Conservation (phyloP, 2,113 vertebrate species). For the Tinamus guttatus region DNA sequence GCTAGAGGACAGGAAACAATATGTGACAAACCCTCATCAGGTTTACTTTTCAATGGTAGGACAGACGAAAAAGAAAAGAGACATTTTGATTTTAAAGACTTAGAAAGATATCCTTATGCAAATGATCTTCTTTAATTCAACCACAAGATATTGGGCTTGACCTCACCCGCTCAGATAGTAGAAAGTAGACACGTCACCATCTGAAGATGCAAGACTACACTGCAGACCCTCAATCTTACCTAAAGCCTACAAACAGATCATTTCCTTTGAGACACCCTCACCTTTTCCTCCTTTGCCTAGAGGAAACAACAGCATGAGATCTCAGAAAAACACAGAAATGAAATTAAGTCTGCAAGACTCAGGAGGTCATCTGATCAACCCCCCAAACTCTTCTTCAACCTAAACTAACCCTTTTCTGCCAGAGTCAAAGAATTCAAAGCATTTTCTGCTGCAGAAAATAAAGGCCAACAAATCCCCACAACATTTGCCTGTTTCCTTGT, state of each 20-base stretch:
- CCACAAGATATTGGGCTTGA: not conserved
- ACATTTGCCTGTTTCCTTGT: not conserved
- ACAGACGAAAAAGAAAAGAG: not conserved
- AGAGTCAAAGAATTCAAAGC: not conserved
- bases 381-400: not conserved
- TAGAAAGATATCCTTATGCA: not conserved
- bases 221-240: not conserved
- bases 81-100: not conserved
- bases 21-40: not conserved
- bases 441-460: slow-evolving; percentile 5
- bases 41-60: not conserved
- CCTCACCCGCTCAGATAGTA: not conserved
- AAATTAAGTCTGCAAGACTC: not conserved
- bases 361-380: not conserved
- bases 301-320: not conserved
- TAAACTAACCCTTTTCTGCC: not conserved
- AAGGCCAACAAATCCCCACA: not conserved
- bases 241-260: not conserved
- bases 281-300: not conserved
- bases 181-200: not conserved
- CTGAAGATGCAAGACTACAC: not conserved
- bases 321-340: not conserved
- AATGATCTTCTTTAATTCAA: not conserved
- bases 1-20: accelerated
- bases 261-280: not conserved